Conservation (phyloP, 1,140 invertebrate genomes). For the Pogonus chalceus region DNA sequence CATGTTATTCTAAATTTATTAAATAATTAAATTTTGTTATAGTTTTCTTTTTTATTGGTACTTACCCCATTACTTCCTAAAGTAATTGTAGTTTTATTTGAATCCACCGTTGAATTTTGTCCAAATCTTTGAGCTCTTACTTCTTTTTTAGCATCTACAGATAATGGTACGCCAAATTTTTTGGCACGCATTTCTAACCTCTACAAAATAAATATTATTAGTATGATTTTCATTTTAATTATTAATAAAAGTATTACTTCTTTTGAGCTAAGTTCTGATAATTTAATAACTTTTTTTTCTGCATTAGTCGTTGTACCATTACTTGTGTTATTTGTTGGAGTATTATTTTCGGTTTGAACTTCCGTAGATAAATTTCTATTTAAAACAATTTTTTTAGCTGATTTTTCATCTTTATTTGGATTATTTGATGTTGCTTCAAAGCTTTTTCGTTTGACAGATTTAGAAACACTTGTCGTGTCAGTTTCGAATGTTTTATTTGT, state of each 20-base stretch:
- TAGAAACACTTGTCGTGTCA: constrained; percentile 20
- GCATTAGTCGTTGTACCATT: constrained; percentile 10
- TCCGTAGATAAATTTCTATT: constrained; percentile 52
- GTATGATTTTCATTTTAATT: constrained; percentile 9
- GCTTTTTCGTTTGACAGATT: constrained; percentile 36
- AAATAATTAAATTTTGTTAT: no score
- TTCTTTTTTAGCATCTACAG: constrained; percentile 48
- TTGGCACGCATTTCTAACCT: constrained; percentile 66
- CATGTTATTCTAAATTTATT: constrained; percentile 28
- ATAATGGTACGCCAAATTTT: constrained; percentile 61
- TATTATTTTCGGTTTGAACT: constrained; percentile 26
- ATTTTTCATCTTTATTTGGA: constrained; percentile 26
- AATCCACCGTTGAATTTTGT: constrained; percentile 25
- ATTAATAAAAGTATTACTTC: constrained; percentile 37
- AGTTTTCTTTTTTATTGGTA: no score
- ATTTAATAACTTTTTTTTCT: constrained; percentile 47
- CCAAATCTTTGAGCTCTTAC: constrained; percentile 57
- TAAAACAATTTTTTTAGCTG: constrained; percentile 51
- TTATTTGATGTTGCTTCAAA: constrained; percentile 24
- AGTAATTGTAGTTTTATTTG: constrained; percentile 25
- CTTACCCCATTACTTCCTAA: constrained; percentile 28
- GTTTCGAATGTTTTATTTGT: constrained; percentile 29
- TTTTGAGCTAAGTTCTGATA: constrained; percentile 50
- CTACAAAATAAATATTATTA: constrained; percentile 27
- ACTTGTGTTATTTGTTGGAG: not conserved